Evolutionary conservation across 2,797 vertebrate genomes (phyloP).

Genomic region (Falco biarmicus): DNA sequence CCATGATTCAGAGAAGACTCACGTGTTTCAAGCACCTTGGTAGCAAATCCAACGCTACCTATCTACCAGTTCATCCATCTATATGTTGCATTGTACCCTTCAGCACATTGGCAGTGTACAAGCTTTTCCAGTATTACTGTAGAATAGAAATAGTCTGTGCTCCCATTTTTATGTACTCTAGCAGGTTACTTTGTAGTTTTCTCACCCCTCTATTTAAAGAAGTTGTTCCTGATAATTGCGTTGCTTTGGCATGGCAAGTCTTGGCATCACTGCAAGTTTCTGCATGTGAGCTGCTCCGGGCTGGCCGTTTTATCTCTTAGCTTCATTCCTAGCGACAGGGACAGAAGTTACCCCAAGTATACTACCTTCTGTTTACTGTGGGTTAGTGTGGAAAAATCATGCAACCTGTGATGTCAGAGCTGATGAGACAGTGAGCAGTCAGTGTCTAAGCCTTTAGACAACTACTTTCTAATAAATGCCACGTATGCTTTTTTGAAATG

Average conservation of each 20-base stretch:
- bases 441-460: background rate
- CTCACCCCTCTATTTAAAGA: background rate
- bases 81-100: background rate
- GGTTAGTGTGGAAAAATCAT: background rate
- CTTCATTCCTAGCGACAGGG: background rate
- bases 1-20: background rate
- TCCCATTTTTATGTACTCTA: background rate
- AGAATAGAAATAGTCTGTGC: background rate
- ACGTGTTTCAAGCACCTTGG: background rate
- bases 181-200: background rate
- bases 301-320: background rate
- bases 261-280: background rate
- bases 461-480: background rate
- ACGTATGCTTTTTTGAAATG: background rate
- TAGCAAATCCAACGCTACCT: background rate
- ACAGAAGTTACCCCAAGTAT: background rate
- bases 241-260: background rate
- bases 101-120: fast-evolving
- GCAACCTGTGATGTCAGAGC: background rate
- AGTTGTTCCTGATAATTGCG: background rate
- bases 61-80: background rate
- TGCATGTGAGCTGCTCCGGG: background rate
- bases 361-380: background rate
- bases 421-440: background rate
- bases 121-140: background rate